Percentiles rank a stretch among this genome's conserved stretches.
Evolutionary conservation across 2,113 vertebrate species (phyloP).

Genomic region (Plotosus lineatus): DNA sequence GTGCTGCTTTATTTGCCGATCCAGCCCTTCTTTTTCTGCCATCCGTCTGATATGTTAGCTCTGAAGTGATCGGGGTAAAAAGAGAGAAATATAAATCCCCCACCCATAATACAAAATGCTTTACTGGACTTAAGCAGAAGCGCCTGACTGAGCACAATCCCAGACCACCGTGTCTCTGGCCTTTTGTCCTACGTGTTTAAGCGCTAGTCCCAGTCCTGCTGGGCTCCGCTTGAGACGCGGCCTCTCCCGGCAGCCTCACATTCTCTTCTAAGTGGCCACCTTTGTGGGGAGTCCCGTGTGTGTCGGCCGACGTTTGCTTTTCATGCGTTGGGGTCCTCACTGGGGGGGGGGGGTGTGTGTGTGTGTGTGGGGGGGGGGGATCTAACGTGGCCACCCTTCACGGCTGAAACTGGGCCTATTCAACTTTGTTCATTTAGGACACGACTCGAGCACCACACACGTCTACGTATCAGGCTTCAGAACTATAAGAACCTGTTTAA

Average conservation of each 20-base stretch:
- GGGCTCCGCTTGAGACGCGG: slow-evolving; percentile 23
- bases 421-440: slow-evolving; percentile 61
- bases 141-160: slow-evolving; percentile 52
- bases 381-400: slow-evolving; percentile 63
- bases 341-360: slow-evolving; percentile 24
- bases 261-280: slow-evolving; percentile 73
- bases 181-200: slow-evolving; percentile 44
- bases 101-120: background rate
- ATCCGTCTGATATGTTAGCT: background rate
- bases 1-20: slow-evolving; percentile 4
- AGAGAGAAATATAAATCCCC: background rate
- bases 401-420: slow-evolving; percentile 61
- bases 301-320: slow-evolving; percentile 67
- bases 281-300: slow-evolving; percentile 69
- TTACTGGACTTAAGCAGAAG: slow-evolving; percentile 26
- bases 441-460: slow-evolving; percentile 53
- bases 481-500: too few relatives aligned
- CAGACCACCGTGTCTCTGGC: slow-evolving; percentile 45
- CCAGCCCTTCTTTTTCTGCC: slow-evolving; percentile 19
- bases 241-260: slow-evolving; percentile 60
- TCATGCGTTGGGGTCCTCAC: slow-evolving; percentile 69
- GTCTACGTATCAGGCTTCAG: too few relatives aligned
- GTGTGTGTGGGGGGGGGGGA: slow-evolving; percentile 49
- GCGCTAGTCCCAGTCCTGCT: slow-evolving; percentile 22
- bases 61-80: background rate